These are phyloP conservation scores for Patiria miniata DNA, from an alignment of 35 echinoderm and acorn worm species.

Conservation along the genomic window DNA sequence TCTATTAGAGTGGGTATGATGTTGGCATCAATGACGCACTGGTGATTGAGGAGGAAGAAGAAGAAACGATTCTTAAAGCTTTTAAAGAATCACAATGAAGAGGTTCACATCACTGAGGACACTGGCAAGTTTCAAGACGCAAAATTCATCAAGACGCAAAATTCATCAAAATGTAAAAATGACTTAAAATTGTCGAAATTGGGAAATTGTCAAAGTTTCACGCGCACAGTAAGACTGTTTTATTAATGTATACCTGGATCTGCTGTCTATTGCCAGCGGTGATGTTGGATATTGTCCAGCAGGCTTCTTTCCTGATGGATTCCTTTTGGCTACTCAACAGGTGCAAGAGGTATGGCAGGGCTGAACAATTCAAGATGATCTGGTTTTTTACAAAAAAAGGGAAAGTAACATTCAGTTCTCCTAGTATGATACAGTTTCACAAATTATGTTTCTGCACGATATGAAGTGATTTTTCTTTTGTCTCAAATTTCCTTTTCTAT, in stretches of 20 bases:
- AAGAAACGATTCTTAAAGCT: background rate
- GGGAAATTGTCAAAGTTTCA: no score
- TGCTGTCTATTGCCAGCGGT: conserved; percentile 90
- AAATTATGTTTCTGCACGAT: no score
- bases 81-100: no score
- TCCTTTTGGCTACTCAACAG: conserved; percentile 82
- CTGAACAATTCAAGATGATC: conserved; percentile 86
- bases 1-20: conserved; percentile 94
- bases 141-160: no score
- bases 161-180: no score
- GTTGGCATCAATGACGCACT: conserved; percentile 99
- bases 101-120: no score
- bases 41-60: background rate
- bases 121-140: no score
- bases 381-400: conserved; percentile 30
- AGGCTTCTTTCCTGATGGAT: conserved; percentile 90
- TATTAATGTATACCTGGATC: conserved; percentile 71
- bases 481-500: no score
- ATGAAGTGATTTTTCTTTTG: no score
- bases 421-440: no score
- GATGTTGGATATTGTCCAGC: conserved; percentile 90
- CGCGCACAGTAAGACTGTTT: no score
- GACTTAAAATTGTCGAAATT: no score
- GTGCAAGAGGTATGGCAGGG: conserved; percentile 88
- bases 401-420: background rate